Conservation (phyloP, 1,140 invertebrate genomes). For the Heliconius nattereri region DNA sequence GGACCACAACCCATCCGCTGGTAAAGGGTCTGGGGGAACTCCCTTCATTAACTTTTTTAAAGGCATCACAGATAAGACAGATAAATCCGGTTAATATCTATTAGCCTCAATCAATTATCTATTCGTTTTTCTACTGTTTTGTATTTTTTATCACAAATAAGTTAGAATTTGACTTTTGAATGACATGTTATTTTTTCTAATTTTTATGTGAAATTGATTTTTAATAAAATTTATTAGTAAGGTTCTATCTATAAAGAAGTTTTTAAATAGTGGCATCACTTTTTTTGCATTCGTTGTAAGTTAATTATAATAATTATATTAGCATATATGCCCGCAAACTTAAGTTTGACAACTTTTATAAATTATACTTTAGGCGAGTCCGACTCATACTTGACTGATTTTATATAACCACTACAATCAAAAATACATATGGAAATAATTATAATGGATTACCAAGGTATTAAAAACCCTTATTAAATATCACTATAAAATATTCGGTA, state of each 20-base stretch:
- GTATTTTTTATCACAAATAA: not conserved
- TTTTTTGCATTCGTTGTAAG: no score
- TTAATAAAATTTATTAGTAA: not conserved
- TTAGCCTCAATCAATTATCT: no score
- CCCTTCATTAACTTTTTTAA: constrained; percentile 56
- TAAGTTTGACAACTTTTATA: no score
- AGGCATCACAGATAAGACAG: constrained; percentile 43
- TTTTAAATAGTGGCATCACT: no score
- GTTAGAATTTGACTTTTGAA: not conserved
- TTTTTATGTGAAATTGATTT: not conserved
- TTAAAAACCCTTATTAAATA: no score
- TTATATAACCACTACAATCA: no score
- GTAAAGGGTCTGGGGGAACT: constrained; percentile 41
- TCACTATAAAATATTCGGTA: not conserved
- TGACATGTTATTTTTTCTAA: not conserved
- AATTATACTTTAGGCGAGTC: not conserved
- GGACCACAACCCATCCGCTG: constrained; percentile 53
- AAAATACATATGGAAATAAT: no score
- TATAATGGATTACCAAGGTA: no score
- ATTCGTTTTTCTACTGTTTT: not conserved
- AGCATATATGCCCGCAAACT: no score
- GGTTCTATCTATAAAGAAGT: no score
- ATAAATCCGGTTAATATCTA: no score
- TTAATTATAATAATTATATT: not conserved
- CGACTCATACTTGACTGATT: no score